Conservation (phyloP, 2,797 vertebrate genomes). For the Spinus pinus region DNA sequence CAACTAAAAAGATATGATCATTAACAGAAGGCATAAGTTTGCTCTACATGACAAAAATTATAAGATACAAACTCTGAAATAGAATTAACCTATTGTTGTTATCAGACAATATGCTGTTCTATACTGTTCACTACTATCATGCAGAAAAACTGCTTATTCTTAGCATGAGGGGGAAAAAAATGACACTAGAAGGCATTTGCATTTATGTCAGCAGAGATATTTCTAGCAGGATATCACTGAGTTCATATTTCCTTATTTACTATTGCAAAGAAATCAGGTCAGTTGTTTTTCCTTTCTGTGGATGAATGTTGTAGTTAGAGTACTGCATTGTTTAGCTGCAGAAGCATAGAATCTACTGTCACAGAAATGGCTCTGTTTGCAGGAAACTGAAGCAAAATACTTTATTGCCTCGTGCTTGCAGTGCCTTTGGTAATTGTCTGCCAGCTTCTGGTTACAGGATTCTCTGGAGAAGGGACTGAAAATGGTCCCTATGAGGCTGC, state of each 20-base stretch:
- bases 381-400: background rate
- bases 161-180: background rate
- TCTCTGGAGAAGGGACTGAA: background rate
- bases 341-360: background rate
- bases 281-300: background rate
- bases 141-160: background rate
- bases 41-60: background rate
- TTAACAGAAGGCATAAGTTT: background rate
- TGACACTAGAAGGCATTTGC: background rate
- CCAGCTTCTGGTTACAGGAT: background rate
- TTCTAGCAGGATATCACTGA: background rate
- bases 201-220: background rate
- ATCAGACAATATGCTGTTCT: background rate
- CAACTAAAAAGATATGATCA: background rate
- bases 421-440: background rate
- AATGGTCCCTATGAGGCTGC: background rate
- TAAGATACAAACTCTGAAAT: background rate
- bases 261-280: background rate
- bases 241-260: background rate
- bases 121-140: background rate
- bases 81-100: background rate
- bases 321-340: background rate
- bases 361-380: background rate
- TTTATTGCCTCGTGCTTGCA: background rate
- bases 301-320: rapidly evolving